These are phyloP conservation scores for Gastracanthus pulcherrimus DNA, from an alignment of 2,888 invertebrate genomes.

Conservation along the genomic window DNA sequence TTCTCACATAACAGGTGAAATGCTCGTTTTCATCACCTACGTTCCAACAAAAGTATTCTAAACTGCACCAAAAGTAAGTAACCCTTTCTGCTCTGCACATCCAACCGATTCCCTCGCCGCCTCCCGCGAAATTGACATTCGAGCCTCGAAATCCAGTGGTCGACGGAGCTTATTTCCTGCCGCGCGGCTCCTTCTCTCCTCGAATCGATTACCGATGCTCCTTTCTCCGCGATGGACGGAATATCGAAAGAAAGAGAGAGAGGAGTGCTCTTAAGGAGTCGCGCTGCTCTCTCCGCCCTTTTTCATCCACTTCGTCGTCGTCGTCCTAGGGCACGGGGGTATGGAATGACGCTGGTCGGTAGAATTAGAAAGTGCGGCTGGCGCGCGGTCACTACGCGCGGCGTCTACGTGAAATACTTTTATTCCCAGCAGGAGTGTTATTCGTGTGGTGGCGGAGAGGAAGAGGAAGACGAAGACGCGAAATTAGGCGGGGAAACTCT, in stretches of 20 bases:
- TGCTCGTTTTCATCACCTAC: no score
- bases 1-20: no score
- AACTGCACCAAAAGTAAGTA: neutral
- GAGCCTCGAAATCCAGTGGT: conserved; percentile 36
- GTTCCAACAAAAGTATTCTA: no score
- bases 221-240: conserved; percentile 30
- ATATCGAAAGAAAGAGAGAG: conserved; percentile 38
- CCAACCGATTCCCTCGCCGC: neutral
- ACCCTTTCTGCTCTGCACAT: no score
- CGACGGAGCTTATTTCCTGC: conserved; percentile 48
- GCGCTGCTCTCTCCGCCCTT: neutral
- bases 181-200: neutral
- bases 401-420: conserved; percentile 25
- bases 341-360: neutral
- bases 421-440: conserved; percentile 22
- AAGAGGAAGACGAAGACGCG: neutral
- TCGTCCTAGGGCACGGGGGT: no score
- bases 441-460: conserved; percentile 4
- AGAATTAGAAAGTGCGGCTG: conserved; percentile 25
- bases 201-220: conserved; percentile 53
- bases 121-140: conserved; percentile 27
- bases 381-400: neutral
- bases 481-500: neutral
- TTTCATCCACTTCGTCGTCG: conserved; percentile 42
- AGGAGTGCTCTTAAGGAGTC: conserved; percentile 32